Percentiles rank a stretch among this genome's conserved stretches.
Evolutionary conservation across 2,888 invertebrate species (phyloP).

Genomic region (Dioctria rufipes): DNA sequence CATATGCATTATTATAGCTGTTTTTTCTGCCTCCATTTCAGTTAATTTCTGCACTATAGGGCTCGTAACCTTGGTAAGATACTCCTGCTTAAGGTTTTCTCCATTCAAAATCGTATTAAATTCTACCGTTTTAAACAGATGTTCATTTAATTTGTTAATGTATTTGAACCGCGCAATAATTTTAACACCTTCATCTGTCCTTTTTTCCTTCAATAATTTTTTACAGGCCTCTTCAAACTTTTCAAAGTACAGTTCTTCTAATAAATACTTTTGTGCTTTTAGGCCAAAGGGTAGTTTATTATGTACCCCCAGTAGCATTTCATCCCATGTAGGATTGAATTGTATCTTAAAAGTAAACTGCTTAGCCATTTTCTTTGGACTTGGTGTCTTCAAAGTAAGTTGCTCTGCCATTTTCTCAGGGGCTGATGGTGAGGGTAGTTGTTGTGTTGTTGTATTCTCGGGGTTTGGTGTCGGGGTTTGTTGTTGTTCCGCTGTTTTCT

Average conservation of each 20-base stretch:
- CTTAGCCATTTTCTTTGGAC: not conserved
- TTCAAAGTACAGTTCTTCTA: too few relatives aligned
- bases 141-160: too few relatives aligned
- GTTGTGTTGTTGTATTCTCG: conserved; percentile 6
- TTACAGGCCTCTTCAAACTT: too few relatives aligned
- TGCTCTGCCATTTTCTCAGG: too few relatives aligned
- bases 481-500: too few relatives aligned
- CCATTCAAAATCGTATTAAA: conserved; percentile 9
- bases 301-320: not conserved
- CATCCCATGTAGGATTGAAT: too few relatives aligned
- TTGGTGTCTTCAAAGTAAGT: not conserved
- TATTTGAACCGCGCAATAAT: too few relatives aligned
- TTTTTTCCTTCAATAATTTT: too few relatives aligned
- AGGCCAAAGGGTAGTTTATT: conserved; percentile 9
- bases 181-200: too few relatives aligned
- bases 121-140: not conserved
- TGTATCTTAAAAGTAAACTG: not conserved
- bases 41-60: not conserved
- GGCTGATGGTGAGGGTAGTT: not conserved
- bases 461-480: not conserved
- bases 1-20: conserved; percentile 8
- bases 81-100: not conserved
- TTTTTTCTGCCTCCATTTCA: not conserved
- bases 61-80: not conserved
- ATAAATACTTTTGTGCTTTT: not conserved